phyloP scores from a whole-genome alignment of 2,797 vertebrate species.

The Momotus momota region DNA sequence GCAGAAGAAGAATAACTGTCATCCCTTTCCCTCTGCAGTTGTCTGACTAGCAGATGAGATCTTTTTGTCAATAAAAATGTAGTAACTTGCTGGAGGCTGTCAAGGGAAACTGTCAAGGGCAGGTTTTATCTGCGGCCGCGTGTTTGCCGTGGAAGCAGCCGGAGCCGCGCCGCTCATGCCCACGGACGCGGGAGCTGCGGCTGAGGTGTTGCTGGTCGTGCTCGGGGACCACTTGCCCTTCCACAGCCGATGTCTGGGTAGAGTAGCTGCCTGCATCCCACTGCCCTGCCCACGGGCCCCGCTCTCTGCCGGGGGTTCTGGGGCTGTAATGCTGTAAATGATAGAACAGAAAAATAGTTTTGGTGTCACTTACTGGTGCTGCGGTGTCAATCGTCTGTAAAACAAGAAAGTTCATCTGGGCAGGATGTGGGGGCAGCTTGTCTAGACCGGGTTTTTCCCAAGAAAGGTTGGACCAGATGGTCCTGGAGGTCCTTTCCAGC shows the following conservation, averaged over 20 bases:
- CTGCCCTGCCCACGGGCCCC: rapidly evolving
- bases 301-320: background rate
- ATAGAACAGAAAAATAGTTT: background rate
- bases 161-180: rapidly evolving
- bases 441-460: background rate
- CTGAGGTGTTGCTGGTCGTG: rapidly evolving
- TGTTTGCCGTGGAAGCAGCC: background rate
- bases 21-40: background rate
- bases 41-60: background rate
- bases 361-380: background rate
- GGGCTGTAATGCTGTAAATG: background rate
- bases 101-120: background rate
- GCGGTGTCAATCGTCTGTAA: background rate
- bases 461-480: background rate
- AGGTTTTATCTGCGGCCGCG: background rate
- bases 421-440: background rate
- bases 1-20: background rate
- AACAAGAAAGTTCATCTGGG: background rate
- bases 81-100: background rate
- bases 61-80: background rate
- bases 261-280: background rate
- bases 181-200: rapidly evolving
- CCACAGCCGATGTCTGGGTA: background rate
- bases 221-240: background rate
- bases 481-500: background rate